Conservation (phyloP, 2,888 invertebrate genomes). For the Pristionchus entomophagus region DNA sequence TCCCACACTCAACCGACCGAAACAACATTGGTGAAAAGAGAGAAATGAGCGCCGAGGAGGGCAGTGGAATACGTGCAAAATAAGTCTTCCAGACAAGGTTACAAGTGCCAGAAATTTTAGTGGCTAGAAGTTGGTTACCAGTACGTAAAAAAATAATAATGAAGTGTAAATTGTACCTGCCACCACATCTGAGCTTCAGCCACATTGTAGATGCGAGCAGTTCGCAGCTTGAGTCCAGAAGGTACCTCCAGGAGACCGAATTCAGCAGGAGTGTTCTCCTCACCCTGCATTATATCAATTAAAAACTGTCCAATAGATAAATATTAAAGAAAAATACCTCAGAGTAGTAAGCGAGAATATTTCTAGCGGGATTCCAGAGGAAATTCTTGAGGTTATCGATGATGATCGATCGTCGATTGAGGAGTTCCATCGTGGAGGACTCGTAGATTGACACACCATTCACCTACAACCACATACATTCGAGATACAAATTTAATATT, state of each 20-base stretch:
- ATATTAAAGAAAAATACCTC: slow-evolving; percentile 82
- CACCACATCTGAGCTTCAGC: slow-evolving; percentile 98
- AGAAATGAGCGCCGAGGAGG: too few relatives aligned
- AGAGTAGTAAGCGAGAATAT: slow-evolving; percentile 96
- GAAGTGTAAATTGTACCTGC: slow-evolving; percentile 84
- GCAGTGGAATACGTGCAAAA: too few relatives aligned
- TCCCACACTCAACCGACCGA: too few relatives aligned
- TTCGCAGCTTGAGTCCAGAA: slow-evolving; percentile 77
- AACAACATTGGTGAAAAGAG: too few relatives aligned
- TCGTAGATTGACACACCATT: slow-evolving; percentile 89
- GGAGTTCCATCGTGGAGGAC: slow-evolving; percentile 92
- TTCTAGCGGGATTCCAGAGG: slow-evolving; percentile 94
- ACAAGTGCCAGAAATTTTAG: too few relatives aligned
- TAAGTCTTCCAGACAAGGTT: too few relatives aligned
- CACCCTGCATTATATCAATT: slow-evolving; percentile 48
- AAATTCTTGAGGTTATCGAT: slow-evolving; percentile 85
- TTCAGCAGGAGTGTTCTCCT: slow-evolving; percentile 67
- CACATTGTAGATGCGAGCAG: slow-evolving; percentile 86
- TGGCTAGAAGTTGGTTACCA: too few relatives aligned
- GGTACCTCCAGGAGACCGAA: slow-evolving; percentile 72
- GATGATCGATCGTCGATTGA: slow-evolving; percentile 91
- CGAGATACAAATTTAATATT: too few relatives aligned
- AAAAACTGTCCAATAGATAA: neutral
- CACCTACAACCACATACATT: too few relatives aligned
- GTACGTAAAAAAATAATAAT: too few relatives aligned